Evolutionary conservation across 2,113 vertebrate genomes (phyloP).

Genomic region (Pseudorhombus dupliciocellatus): DNA sequence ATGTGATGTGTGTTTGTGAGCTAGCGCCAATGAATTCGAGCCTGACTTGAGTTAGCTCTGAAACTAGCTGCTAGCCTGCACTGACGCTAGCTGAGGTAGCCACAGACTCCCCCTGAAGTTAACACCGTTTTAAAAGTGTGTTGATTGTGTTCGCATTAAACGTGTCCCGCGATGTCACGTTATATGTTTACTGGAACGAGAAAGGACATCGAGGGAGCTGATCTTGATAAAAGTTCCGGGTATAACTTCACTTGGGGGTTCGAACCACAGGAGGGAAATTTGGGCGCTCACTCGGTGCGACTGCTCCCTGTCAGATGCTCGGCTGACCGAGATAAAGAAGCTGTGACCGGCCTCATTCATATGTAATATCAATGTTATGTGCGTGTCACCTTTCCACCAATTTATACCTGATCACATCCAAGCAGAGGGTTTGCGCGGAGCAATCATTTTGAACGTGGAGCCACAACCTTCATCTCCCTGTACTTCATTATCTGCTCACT

Average conservation of each 20-base stretch:
- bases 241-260: neutral
- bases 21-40: neutral
- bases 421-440: neutral
- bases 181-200: neutral
- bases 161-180: neutral
- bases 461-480: conserved; percentile 9
- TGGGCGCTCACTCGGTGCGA: conserved; percentile 69
- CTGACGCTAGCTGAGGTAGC: conserved; percentile 17
- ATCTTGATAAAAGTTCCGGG: neutral
- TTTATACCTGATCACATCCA: neutral
- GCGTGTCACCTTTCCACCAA: rapidly evolving
- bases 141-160: neutral
- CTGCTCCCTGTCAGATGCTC: conserved; percentile 4
- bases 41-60: neutral
- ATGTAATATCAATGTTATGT: neutral
- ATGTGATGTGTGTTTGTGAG: neutral
- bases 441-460: conserved; percentile 39
- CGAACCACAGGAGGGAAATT: conserved; percentile 79
- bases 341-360: neutral
- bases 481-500: neutral
- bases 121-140: neutral
- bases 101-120: neutral
- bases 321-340: neutral
- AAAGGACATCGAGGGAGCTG: neutral
- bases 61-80: conserved; percentile 5